Evolutionary conservation across 1,140 invertebrate species (phyloP).

Genomic region (Conopomorpha cramerella): DNA sequence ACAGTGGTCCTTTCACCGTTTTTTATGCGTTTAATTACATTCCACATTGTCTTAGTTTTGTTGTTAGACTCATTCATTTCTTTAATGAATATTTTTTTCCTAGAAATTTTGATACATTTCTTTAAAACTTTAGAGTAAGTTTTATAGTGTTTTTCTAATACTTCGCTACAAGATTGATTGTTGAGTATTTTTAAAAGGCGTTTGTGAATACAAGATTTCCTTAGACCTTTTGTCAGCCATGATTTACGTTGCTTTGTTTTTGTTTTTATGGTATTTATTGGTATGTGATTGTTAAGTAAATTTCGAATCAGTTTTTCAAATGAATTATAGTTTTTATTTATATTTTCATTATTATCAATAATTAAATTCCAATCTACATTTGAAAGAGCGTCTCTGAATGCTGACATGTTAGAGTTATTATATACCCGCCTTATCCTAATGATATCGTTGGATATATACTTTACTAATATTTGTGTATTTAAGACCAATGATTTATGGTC

Average conservation of each 20-base stretch:
- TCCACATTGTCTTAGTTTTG: slow-evolving; percentile 3
- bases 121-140: slow-evolving; percentile 2
- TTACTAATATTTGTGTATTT: not conserved
- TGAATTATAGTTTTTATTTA: not conserved
- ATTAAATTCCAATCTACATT: not conserved
- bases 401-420: not conserved
- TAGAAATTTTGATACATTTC: slow-evolving; percentile 1
- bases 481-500: slow-evolving; percentile 2
- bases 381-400: not conserved
- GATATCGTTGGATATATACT: not conserved
- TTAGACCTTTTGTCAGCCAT: slow-evolving; percentile 2
- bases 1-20: not conserved
- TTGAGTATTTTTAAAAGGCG: not conserved
- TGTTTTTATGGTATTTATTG: not conserved
- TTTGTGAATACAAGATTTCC: slow-evolving; percentile 2
- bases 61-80: slow-evolving; percentile 1
- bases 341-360: not conserved
- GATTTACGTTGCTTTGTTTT: not conserved
- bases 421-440: not conserved
- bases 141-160: not conserved
- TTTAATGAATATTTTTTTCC: not conserved
- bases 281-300: not conserved
- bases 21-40: not conserved
- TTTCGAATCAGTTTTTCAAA: not conserved
- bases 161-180: slow-evolving; percentile 1